Conservation (phyloP, 2,113 vertebrate species). For the Heterotis niloticus region DNA sequence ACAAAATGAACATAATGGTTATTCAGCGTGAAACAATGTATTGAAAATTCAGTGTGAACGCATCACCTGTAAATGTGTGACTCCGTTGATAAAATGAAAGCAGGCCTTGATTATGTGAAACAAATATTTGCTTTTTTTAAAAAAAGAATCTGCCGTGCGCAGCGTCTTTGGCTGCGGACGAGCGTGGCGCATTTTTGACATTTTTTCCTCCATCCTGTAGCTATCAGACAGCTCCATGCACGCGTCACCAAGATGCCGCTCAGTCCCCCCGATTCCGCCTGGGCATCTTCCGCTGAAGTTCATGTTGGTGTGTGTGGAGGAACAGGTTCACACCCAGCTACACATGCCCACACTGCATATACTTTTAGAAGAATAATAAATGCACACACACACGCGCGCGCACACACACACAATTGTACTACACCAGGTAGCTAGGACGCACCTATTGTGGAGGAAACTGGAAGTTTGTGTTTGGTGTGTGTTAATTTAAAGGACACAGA, state of each 20-base stretch:
- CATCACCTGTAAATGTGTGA: neutral
- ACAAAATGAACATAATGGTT: neutral
- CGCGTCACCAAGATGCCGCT: conserved; percentile 29
- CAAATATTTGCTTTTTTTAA: neutral
- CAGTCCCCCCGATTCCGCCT: neutral
- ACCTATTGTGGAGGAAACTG: no score
- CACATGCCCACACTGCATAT: no score
- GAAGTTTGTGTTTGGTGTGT: neutral
- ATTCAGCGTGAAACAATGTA: neutral
- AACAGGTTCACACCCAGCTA: no score
- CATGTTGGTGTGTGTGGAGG: neutral
- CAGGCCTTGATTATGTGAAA: neutral
- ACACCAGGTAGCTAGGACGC: no score
- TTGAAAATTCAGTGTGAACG: conserved; percentile 7
- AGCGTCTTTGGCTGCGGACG: neutral
- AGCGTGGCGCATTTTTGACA: neutral
- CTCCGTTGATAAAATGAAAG: neutral
- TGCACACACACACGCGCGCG: no score
- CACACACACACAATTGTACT: no score
- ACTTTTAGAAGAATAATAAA: no score
- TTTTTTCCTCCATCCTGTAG: conserved; percentile 32
- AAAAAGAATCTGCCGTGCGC: no score
- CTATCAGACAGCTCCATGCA: conserved; percentile 62
- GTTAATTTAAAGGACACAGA: no score
- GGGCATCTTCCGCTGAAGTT: neutral